Percentiles rank a stretch among this genome's conserved stretches.
Evolutionary conservation across 1,140 invertebrate genomes (phyloP).

Genomic region (Popillia japonica): DNA sequence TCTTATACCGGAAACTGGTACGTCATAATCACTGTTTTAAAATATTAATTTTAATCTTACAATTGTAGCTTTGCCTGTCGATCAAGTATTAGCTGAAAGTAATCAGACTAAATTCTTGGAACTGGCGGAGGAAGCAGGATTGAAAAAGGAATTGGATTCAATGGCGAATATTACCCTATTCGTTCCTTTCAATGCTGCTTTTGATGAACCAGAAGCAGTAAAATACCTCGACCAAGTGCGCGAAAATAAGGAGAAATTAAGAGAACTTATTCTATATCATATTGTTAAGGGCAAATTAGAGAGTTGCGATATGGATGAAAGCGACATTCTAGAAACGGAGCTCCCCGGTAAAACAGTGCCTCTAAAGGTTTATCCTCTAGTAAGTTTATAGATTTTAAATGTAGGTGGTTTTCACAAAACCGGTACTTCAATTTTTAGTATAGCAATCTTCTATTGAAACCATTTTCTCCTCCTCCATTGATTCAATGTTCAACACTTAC

Average conservation of each 20-base stretch:
- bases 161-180: constrained; percentile 70
- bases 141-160: constrained; percentile 65
- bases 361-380: constrained; percentile 67
- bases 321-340: constrained; percentile 60
- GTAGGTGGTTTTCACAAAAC: background rate
- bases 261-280: constrained; percentile 68
- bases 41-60: constrained; percentile 7
- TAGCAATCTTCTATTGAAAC: constrained; percentile 26
- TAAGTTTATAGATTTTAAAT: constrained; percentile 50
- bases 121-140: constrained; percentile 65
- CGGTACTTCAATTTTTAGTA: constrained; percentile 6
- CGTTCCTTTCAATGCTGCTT: constrained; percentile 70
- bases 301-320: constrained; percentile 65
- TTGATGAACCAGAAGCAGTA: constrained; percentile 60
- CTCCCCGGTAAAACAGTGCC: constrained; percentile 61
- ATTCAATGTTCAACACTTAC: constrained; percentile 71
- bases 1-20: constrained; percentile 66
- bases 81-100: constrained; percentile 60
- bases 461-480: constrained; percentile 44
- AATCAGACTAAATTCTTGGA: constrained; percentile 64
- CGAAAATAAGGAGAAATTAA: constrained; percentile 61
- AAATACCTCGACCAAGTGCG: constrained; percentile 59
- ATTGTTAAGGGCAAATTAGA: constrained; percentile 63
- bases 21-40: background rate
- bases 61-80: constrained; percentile 59